Evolutionary conservation across 2,797 vertebrate genomes (phyloP), one percentile per base, ranked within the genome.

Genomic region (Clamator glandarius): DNA sequence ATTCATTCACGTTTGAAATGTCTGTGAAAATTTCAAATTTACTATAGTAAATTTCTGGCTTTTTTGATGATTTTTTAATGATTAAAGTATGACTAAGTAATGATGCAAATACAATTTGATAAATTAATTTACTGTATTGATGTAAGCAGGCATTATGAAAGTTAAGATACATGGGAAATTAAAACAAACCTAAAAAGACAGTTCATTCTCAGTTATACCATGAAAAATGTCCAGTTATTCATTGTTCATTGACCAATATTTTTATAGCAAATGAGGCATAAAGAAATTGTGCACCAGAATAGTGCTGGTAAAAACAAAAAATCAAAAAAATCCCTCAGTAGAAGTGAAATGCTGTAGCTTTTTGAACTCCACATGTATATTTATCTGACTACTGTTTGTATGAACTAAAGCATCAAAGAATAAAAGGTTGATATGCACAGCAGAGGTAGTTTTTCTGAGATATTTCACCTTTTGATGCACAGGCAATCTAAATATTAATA

Each of bases 211-310:
- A 0, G 36, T 55, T 68, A 75, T 55, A 75, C 75, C 72, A 39
- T 52, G 54, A 78, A 91, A 87, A 95, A 75, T 54, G 8, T 92
- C 82, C 94, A 83, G 72, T 87, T 95, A 62, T 87, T 93, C 75
- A 74, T 83, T 95, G 86, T 87, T 95, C 89, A 59, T 91, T 72
- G 42, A 93, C 89, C 89, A 89, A 78, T 92, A 95, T 93, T 95
- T 95, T 92, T 91, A 69, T 62, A 92, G 82, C 42, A 95, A 95
- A 94, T 78, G 73, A 92, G 54, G 78, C 82, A 75, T 87, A 64
- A 87, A 85, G 72, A 91, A 85, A 92, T 85, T 66, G 87, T 95
- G 64, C 68, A 72, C 61, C 66, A 75, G 75, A 84, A 66, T 54
- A 74, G 75, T 52, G 68, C 26, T 82, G 50, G 36, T 42, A 42